Evolutionary conservation across 2,113 vertebrate species (phyloP).

Genomic region (Periophthalmodon schlosseri): DNA sequence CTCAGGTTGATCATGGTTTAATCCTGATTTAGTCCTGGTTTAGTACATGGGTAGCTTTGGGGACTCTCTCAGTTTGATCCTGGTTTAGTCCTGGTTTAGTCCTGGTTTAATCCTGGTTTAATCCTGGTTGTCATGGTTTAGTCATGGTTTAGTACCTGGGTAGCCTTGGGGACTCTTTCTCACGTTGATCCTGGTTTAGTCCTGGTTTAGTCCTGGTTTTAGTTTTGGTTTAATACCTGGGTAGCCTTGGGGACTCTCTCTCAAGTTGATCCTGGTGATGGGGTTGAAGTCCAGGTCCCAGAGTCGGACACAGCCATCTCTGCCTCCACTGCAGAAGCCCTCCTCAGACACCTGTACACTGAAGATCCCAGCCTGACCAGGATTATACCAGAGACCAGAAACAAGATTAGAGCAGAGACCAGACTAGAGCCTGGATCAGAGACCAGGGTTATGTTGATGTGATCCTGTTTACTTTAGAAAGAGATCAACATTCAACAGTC

Average conservation of each 20-base stretch:
- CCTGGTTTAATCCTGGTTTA: not conserved
- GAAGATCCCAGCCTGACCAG: constrained; percentile 91
- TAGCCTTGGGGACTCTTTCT: constrained; percentile 95
- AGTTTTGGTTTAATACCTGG: constrained; percentile 74
- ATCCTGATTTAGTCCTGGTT: no score
- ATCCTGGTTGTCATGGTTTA: not conserved
- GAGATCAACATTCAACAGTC: no score
- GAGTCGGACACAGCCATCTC: constrained; percentile 93
- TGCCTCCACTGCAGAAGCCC: constrained; percentile 94
- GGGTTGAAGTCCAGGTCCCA: constrained; percentile 97
- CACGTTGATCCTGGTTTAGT: constrained; percentile 94
- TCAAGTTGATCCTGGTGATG: constrained; percentile 97
- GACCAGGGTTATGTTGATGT: no score
- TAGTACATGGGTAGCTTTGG: no score
- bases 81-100: not conserved
- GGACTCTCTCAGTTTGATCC: no score
- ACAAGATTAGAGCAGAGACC: not conserved
- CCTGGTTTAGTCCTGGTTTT: not conserved
- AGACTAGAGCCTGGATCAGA: not conserved
- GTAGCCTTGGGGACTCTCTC: constrained; percentile 95
- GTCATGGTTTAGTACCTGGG: constrained; percentile 75
- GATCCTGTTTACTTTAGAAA: no score
- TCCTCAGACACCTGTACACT: constrained; percentile 96
- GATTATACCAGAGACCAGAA: not conserved
- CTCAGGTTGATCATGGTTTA: no score